A percentile compares a stretch with the other conserved stretches of the same genome.
Conservation (phyloP, 2,888 invertebrate genomes). For the Aspidiotus rigidus region DNA sequence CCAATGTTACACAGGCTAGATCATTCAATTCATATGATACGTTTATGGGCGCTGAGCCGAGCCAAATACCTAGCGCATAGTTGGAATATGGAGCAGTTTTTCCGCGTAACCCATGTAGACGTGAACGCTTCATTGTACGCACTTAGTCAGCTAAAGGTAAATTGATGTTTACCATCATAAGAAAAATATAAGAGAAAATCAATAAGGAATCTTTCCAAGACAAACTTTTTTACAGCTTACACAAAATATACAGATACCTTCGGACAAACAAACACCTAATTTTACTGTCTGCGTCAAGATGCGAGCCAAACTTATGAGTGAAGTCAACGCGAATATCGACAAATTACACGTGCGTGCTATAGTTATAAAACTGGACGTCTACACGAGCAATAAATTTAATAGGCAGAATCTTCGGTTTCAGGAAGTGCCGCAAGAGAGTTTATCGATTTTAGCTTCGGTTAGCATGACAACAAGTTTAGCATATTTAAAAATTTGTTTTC, state of each 20-base stretch:
- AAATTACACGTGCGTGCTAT: slow-evolving; percentile 56
- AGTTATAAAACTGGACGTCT: too few species aligned
- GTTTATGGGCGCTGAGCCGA: slow-evolving; percentile 66
- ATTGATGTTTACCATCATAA: neutral
- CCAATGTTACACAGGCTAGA: slow-evolving; percentile 60
- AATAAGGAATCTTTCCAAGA: slow-evolving; percentile 39
- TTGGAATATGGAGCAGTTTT: slow-evolving; percentile 69
- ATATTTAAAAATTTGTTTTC: slow-evolving; percentile 73
- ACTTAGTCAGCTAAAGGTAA: slow-evolving; percentile 43
- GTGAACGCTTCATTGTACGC: slow-evolving; percentile 43
- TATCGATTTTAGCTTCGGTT: slow-evolving; percentile 60
- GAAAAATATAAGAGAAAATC: neutral
- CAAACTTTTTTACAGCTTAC: slow-evolving; percentile 50
- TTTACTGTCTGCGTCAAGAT: slow-evolving; percentile 71
- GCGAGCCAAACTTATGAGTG: slow-evolving; percentile 69
- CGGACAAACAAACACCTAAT: slow-evolving; percentile 53
- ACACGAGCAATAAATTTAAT: slow-evolving; percentile 9
- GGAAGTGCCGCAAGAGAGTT: slow-evolving; percentile 63
- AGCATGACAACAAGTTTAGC: slow-evolving; percentile 69
- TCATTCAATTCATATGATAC: slow-evolving; percentile 57
- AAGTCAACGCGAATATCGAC: slow-evolving; percentile 63
- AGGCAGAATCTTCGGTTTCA: slow-evolving; percentile 42
- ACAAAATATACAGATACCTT: slow-evolving; percentile 38
- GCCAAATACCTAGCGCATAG: slow-evolving; percentile 60
- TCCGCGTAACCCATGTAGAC: slow-evolving; percentile 46